Conservation (phyloP, 2,113 vertebrate genomes). For the Junco hyemalis region DNA sequence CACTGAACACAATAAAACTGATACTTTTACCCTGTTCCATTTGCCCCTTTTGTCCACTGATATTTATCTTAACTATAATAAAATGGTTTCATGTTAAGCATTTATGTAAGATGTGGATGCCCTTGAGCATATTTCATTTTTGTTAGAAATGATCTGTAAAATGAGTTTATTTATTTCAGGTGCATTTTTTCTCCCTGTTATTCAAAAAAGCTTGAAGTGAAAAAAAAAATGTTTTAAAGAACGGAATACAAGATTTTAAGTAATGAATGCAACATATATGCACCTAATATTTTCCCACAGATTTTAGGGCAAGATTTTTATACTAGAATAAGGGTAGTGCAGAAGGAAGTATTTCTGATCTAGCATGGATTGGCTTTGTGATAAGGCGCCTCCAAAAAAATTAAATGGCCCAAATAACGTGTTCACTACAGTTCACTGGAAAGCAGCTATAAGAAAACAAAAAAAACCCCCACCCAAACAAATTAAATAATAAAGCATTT, state of each 20-base stretch:
- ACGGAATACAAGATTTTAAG: background rate
- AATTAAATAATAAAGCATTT: background rate
- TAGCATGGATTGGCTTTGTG: background rate
- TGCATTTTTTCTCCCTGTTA: background rate
- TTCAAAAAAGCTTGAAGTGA: background rate
- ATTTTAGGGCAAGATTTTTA: background rate
- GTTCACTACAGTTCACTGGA: background rate
- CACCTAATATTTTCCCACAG: background rate
- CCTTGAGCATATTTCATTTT: background rate
- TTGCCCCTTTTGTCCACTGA: background rate
- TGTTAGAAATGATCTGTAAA: background rate
- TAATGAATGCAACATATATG: background rate
- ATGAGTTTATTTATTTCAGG: background rate
- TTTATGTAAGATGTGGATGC: background rate
- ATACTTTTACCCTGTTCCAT: background rate
- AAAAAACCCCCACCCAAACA: too few species aligned
- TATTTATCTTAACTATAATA: background rate
- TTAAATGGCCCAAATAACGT: background rate
- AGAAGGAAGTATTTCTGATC: background rate
- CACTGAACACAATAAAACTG: background rate
- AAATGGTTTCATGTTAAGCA: background rate
- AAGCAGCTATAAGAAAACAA: background rate
- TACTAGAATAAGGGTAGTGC: fast-evolving
- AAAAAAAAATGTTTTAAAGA: background rate
- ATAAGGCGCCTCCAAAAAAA: background rate